Percentiles rank a stretch among this genome's conserved stretches.
Conservation (phyloP, 2,888 invertebrate genomes). For the Harmothoe impar region DNA sequence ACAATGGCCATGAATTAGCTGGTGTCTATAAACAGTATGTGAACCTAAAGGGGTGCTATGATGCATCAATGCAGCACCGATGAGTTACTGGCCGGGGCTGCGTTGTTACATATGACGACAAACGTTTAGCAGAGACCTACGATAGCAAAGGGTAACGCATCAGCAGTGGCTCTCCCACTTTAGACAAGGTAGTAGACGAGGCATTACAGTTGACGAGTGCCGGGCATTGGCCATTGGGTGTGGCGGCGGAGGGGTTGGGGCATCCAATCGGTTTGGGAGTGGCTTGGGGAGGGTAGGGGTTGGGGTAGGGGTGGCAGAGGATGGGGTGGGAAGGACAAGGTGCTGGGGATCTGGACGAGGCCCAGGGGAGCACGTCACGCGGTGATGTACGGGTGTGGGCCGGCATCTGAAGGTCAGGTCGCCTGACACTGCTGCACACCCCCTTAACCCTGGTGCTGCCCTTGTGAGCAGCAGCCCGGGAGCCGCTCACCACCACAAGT, state of each 20-base stretch:
- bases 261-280: constrained; percentile 1
- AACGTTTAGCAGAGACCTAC: too few species aligned
- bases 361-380: not conserved
- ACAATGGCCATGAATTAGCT: too few species aligned
- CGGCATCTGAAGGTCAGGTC: not conserved
- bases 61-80: too few species aligned
- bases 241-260: not conserved
- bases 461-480: not conserved
- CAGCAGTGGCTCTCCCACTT: too few species aligned
- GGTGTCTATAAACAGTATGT: too few species aligned
- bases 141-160: too few species aligned
- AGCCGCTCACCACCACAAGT: not conserved
- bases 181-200: not conserved
- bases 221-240: not conserved
- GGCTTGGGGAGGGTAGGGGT: not conserved
- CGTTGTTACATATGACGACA: too few species aligned
- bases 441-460: not conserved
- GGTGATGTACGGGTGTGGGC: not conserved
- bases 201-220: not conserved
- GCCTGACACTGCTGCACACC: not conserved
- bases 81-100: too few species aligned
- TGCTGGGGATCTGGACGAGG: not conserved
- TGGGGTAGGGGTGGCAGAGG: not conserved
- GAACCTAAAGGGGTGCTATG: too few species aligned
- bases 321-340: not conserved